Conservation (phyloP, 2,113 vertebrate genomes). For the Xyrauchen texanus region DNA sequence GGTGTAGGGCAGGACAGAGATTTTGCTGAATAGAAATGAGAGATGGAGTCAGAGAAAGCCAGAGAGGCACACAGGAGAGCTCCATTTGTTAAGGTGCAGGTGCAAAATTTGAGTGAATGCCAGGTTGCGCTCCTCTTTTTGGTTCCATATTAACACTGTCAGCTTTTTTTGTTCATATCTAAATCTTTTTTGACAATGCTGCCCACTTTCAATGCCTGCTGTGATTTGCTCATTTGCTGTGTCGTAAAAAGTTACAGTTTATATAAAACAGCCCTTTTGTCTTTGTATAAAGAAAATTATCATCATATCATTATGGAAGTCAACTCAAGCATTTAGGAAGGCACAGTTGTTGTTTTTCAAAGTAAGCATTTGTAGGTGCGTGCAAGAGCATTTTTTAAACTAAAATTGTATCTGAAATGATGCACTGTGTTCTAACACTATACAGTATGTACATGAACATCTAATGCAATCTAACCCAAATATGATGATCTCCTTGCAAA, state of each 20-base stretch:
- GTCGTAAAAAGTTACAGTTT: constrained; percentile 31
- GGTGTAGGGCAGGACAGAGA: constrained; percentile 65
- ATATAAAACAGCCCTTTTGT: constrained; percentile 1
- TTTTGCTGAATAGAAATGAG: constrained; percentile 64
- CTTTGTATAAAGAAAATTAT: neutral
- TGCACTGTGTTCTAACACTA: too few relatives aligned
- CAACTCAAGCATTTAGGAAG: neutral
- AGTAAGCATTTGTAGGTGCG: too few relatives aligned
- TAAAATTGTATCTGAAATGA: too few relatives aligned
- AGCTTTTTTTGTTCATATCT: constrained; percentile 74
- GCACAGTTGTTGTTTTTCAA: neutral
- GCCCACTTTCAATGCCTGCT: constrained; percentile 62
- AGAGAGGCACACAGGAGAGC: constrained; percentile 75
- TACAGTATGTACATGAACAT: too few relatives aligned
- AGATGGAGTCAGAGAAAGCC: constrained; percentile 67
- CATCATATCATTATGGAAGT: neutral
- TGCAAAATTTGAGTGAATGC: constrained; percentile 84
- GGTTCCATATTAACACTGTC: constrained; percentile 82
- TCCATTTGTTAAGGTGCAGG: constrained; percentile 84
- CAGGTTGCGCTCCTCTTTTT: constrained; percentile 80
- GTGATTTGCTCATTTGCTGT: constrained; percentile 63
- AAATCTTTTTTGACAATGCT: constrained; percentile 59
- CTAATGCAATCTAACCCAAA: too few relatives aligned
- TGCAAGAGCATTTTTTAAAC: too few relatives aligned
- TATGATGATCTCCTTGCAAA: too few relatives aligned